Conservation (phyloP, 2,888 invertebrate species). For the Artemia sinica region DNA sequence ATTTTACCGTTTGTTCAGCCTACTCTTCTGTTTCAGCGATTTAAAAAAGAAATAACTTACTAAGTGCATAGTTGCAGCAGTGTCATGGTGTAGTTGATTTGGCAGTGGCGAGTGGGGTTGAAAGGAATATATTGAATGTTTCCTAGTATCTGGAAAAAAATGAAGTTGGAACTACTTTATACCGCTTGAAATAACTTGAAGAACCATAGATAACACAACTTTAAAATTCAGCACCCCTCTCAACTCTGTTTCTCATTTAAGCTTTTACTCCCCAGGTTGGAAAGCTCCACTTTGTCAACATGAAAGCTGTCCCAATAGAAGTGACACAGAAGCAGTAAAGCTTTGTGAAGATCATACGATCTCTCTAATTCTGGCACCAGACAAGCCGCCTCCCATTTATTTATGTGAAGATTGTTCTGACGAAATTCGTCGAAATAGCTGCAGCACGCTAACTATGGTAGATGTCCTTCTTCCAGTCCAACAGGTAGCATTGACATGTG, state of each 20-base stretch:
- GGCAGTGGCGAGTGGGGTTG: no score
- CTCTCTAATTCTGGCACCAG: conserved; percentile 60
- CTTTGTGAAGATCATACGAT: conserved; percentile 86
- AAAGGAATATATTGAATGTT: no score
- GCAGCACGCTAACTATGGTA: conserved; percentile 41
- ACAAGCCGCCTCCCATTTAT: conserved; percentile 82
- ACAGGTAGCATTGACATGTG: conserved; percentile 83
- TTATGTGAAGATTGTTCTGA: conserved; percentile 84
- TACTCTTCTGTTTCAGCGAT: no score
- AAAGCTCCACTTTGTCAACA: conserved; percentile 53
- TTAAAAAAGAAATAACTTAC: no score
- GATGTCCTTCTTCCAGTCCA: conserved; percentile 82
- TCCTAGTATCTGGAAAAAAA: no score
- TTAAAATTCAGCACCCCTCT: background rate
- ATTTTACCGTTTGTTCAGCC: no score
- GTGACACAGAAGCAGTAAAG: conserved; percentile 72
- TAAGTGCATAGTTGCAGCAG: no score
- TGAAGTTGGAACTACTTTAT: no score
- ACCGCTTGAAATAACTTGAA: no score
- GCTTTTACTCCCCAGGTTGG: conserved; percentile 32
- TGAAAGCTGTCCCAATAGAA: conserved; percentile 66
- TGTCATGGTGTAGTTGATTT: no score
- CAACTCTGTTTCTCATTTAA: background rate
- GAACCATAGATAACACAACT: no score
- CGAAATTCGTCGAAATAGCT: conserved; percentile 32